A percentile compares a stretch with the other conserved stretches of the same genome.
Evolutionary conservation across 2,888 invertebrate species (phyloP).

Genomic region (Stenoptilia bipunctidactyla): DNA sequence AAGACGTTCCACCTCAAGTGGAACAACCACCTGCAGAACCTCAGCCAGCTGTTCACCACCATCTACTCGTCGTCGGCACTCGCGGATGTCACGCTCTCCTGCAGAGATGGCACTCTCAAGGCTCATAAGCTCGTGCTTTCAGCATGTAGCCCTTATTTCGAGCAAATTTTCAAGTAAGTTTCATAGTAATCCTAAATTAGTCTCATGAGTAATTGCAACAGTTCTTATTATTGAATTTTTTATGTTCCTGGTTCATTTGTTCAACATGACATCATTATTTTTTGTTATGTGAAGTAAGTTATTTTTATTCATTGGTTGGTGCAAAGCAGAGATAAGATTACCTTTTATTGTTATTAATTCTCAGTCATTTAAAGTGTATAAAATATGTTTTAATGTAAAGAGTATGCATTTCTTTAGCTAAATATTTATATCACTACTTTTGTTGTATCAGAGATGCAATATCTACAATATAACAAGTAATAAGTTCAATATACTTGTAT

Average conservation of each 20-base stretch:
- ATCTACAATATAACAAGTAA: too few relatives aligned
- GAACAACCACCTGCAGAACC: slow-evolving; percentile 81
- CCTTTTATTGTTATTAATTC: slow-evolving; percentile 16
- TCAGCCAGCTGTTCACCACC: slow-evolving; percentile 77
- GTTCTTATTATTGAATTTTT: slow-evolving; percentile 17
- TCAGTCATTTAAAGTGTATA: too few relatives aligned
- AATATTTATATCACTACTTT: slow-evolving; percentile 4
- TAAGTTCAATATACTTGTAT: too few relatives aligned
- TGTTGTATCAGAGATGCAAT: neutral
- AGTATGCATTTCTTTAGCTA: neutral
- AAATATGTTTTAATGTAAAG: neutral
- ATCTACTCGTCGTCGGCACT: slow-evolving; percentile 78
- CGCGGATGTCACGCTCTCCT: slow-evolving; percentile 79
- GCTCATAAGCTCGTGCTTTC: slow-evolving; percentile 81
- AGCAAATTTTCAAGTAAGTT: slow-evolving; percentile 75
- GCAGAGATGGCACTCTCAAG: slow-evolving; percentile 78
- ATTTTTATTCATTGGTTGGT: slow-evolving; percentile 39
- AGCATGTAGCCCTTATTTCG: slow-evolving; percentile 83
- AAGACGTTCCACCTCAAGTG: slow-evolving; percentile 78
- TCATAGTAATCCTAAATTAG: neutral
- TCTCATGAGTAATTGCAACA: neutral
- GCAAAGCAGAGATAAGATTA: slow-evolving; percentile 30
- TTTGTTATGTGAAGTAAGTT: slow-evolving; percentile 34
- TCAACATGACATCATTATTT: slow-evolving; percentile 54
- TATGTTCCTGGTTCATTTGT: slow-evolving; percentile 31